Conservation (phyloP, 2,888 invertebrate genomes). For the Drosophila picticornis region DNA sequence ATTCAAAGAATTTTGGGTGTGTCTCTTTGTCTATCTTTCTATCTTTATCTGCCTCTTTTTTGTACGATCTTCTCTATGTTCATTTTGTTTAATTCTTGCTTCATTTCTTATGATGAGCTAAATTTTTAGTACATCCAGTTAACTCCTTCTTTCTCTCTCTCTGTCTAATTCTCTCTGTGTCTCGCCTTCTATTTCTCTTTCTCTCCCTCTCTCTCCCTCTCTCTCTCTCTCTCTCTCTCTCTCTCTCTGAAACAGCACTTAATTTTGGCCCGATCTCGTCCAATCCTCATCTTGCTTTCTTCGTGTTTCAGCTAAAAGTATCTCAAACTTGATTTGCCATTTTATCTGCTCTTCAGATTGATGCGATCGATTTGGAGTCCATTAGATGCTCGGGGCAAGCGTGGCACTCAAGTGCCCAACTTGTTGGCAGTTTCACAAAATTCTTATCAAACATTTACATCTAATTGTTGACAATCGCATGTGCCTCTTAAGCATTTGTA, state of each 20-base stretch:
- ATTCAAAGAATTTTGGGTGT: not conserved
- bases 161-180: not conserved
- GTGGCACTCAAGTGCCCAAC: slow-evolving; percentile 14
- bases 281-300: not conserved
- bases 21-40: not conserved
- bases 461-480: slow-evolving; percentile 47
- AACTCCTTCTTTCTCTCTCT: not conserved
- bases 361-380: slow-evolving; percentile 9
- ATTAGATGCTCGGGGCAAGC: slow-evolving; percentile 9
- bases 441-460: slow-evolving; percentile 38
- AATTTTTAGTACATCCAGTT: not conserved
- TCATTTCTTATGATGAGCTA: not conserved
- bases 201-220: not conserved
- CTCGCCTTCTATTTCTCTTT: not conserved
- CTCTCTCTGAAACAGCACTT: not conserved
- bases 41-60: too few species aligned
- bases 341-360: not conserved
- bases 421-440: slow-evolving; percentile 16
- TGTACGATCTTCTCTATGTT: too few species aligned
- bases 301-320: not conserved
- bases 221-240: not conserved
- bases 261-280: not conserved
- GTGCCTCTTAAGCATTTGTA: slow-evolving; percentile 45
- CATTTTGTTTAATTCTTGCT: not conserved
- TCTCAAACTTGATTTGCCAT: slow-evolving; percentile 1